phyloP scores from a whole-genome alignment of 2,888 invertebrate genomes.

The Lithodes maja region DNA sequence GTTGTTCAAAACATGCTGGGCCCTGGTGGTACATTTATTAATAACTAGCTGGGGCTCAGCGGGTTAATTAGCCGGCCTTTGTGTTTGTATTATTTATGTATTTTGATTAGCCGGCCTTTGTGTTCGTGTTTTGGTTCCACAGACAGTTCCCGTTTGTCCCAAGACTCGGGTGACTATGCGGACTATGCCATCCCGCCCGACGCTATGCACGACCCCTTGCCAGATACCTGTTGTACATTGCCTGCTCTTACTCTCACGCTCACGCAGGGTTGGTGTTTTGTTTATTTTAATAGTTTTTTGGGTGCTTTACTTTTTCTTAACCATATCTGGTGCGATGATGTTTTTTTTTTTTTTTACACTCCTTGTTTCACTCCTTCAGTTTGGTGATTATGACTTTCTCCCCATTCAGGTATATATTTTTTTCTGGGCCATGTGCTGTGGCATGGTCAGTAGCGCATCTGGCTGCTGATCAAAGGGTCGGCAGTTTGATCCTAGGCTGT shows the following conservation, averaged over 20 bases:
- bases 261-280: slow-evolving; percentile 53
- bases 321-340: too few relatives aligned
- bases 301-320: background rate
- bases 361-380: too few relatives aligned
- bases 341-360: too few relatives aligned
- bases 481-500: too few relatives aligned
- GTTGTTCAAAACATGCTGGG: background rate
- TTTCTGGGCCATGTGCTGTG: too few relatives aligned
- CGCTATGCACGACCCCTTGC: slow-evolving; percentile 61
- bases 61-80: background rate
- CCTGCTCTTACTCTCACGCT: slow-evolving; percentile 46
- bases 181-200: slow-evolving; percentile 65
- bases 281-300: slow-evolving; percentile 30
- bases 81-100: slow-evolving; percentile 14
- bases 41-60: background rate
- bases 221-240: slow-evolving; percentile 30
- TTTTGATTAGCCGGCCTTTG: background rate
- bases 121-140: slow-evolving; percentile 45
- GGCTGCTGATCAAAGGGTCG: too few relatives aligned
- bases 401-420: too few relatives aligned
- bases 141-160: slow-evolving; percentile 59
- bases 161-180: slow-evolving; percentile 59
- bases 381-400: too few relatives aligned
- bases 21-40: background rate
- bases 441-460: too few relatives aligned